Conservation (phyloP, 2,888 invertebrate species). For the Pammene aurita region DNA sequence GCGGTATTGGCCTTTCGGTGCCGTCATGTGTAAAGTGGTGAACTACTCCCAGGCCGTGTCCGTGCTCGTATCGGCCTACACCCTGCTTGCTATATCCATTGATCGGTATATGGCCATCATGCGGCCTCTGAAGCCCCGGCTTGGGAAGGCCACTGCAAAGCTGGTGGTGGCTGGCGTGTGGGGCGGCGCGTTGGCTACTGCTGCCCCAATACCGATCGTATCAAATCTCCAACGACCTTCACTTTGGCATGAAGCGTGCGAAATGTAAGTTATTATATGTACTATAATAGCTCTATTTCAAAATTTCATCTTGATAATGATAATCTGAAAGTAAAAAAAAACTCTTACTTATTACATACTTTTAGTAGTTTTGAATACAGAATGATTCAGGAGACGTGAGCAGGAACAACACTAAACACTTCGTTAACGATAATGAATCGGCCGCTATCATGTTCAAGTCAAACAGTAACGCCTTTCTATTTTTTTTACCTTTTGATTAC, state of each 20-base stretch:
- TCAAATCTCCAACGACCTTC: slow-evolving; percentile 84
- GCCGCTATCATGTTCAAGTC: no score
- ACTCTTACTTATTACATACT: no score
- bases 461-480: no score
- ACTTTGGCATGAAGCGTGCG: slow-evolving; percentile 81
- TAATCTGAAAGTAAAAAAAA: no score
- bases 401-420: no score
- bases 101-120: slow-evolving; percentile 92
- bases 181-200: slow-evolving; percentile 87
- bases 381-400: no score
- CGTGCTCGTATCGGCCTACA: slow-evolving; percentile 90
- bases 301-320: no score
- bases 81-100: slow-evolving; percentile 91
- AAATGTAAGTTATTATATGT: slow-evolving; percentile 73
- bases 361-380: no score
- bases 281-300: no score
- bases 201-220: slow-evolving; percentile 88
- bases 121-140: slow-evolving; percentile 89
- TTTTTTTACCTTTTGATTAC: no score
- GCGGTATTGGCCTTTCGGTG: slow-evolving; percentile 91
- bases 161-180: slow-evolving; percentile 85
- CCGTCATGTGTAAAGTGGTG: slow-evolving; percentile 87
- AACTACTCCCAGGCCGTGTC: slow-evolving; percentile 88
- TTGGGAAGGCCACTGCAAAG: slow-evolving; percentile 85
- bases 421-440: no score